Base-by-base conservation (phyloP, 2,113 vertebrate species). In the Cnemophilus loriae region DNA sequence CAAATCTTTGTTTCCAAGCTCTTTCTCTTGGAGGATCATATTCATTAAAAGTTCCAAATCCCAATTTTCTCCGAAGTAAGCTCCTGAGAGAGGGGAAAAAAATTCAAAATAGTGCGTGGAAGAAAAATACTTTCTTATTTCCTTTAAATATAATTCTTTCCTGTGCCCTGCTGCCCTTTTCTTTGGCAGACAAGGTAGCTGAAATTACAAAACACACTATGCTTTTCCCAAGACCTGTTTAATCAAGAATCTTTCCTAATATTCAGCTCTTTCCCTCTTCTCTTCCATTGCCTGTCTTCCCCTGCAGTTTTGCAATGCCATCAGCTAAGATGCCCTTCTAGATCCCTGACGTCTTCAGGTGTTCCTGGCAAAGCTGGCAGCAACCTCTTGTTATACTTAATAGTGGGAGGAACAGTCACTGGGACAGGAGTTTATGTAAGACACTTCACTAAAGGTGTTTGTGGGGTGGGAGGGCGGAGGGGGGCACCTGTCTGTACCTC, bases 391-490 rank as follows among this genome's bases (percentile, higher is more conserved):
- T 98, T 99, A 46, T 91, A 95, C 91, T 97, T 98, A 95, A 95
- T 99, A 96, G 97, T 99, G 96, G 99, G 98, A 97, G 98, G 97
- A 92, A 81, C 98, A 67, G 96, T 93, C 93, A 82, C 98, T 63
- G 98, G 97, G 87, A 96, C 97, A 77, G 97, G 97, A 93, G 64
- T 84, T 90, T 99, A 98, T 97, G 99, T 99, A 98, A 98, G 98
- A 97, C 23, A 55, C 82, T 95, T 80, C 56, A 37, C 86, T 92
- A 30, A 96, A 84, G 67, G 73, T 73, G 87, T 75, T 94, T 47
- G 39, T 26, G 56, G 96, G 83, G 65, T 37, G 82, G 87, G 89
- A 33, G 96, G 97, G 94, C 3, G 65, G 79, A 33, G 94, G 92
- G 76, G 88, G 91, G 94, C 23, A 33, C 81, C 69, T 52, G 83